A percentile compares a stretch with the other conserved stretches of the same genome.
Evolutionary conservation across 2,797 vertebrate genomes (phyloP).

Genomic region (Eulemur mongoz): DNA sequence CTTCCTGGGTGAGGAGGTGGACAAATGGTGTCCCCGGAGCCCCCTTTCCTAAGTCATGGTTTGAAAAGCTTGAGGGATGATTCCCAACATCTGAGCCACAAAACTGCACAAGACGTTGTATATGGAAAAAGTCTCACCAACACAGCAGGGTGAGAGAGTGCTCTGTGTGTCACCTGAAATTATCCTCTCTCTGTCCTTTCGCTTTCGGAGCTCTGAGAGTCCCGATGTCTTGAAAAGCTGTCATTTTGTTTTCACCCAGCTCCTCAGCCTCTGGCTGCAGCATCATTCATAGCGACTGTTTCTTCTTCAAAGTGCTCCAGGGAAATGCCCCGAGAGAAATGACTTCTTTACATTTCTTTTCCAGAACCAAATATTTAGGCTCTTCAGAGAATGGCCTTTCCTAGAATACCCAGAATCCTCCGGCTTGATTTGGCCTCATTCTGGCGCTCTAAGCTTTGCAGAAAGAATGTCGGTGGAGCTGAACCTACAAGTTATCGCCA

Average conservation of each 20-base stretch:
- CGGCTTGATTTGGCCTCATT: not conserved
- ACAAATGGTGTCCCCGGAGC: not conserved
- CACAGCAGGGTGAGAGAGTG: rapidly evolving
- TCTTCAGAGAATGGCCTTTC: not conserved
- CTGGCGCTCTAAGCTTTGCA: not conserved
- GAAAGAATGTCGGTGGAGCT: not conserved
- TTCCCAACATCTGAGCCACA: not conserved
- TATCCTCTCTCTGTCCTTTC: not conserved
- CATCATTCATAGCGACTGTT: not conserved
- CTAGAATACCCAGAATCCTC: not conserved
- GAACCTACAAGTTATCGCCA: not conserved
- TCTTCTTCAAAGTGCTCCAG: not conserved
- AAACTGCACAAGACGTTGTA: not conserved
- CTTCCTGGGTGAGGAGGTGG: not conserved
- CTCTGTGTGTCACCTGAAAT: too few relatives aligned
- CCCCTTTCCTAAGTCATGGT: not conserved
- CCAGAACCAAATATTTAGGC: not conserved
- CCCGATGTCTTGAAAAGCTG: not conserved
- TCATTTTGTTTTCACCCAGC: not conserved
- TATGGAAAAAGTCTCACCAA: not conserved
- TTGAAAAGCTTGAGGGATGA: not conserved
- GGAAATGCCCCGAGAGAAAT: not conserved
- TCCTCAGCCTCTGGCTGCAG: not conserved
- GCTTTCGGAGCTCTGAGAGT: not conserved
- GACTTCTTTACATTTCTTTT: not conserved